Percentiles rank a stretch among this genome's conserved stretches.
Conservation (phyloP, 2,888 invertebrate species). For the Latrodectus hesperus region DNA sequence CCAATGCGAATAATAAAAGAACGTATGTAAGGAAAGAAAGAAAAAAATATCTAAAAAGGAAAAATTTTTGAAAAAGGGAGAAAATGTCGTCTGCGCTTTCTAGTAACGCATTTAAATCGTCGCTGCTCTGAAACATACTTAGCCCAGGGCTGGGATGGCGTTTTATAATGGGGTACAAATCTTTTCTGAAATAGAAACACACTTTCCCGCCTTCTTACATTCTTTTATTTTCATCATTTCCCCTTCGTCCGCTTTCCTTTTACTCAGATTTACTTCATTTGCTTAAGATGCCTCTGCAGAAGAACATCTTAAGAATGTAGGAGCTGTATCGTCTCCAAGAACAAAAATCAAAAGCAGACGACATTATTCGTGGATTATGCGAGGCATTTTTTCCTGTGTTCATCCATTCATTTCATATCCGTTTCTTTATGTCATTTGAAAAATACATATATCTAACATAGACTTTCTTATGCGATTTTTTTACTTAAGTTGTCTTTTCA, state of each 20-base stretch:
- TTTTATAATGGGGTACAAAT: slow-evolving; percentile 66
- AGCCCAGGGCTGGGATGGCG: slow-evolving; percentile 50
- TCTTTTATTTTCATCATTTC: slow-evolving; percentile 50
- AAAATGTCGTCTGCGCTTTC: slow-evolving; percentile 62
- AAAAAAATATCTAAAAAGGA: slow-evolving; percentile 42
- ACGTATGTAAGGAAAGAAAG: not conserved
- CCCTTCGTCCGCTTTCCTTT: slow-evolving; percentile 45
- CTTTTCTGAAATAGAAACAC: slow-evolving; percentile 57
- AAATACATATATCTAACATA: slow-evolving; percentile 23
- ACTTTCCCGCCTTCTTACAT: slow-evolving; percentile 33
- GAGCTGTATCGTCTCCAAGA: slow-evolving; percentile 16
- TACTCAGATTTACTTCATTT: slow-evolving; percentile 64
- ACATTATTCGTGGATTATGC: slow-evolving; percentile 49
- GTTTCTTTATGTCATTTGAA: slow-evolving; percentile 56
- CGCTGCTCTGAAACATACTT: slow-evolving; percentile 41
- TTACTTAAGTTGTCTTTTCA: slow-evolving; percentile 52
- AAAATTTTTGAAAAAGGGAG: slow-evolving; percentile 21
- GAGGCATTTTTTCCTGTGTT: slow-evolving; percentile 22
- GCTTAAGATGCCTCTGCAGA: slow-evolving; percentile 50
- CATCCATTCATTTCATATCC: slow-evolving; percentile 41
- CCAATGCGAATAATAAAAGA: slow-evolving; percentile 53
- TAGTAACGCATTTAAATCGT: slow-evolving; percentile 66
- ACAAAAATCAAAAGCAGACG: slow-evolving; percentile 54
- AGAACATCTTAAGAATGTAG: slow-evolving; percentile 45
- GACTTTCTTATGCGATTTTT: slow-evolving; percentile 12